Evolutionary conservation across 2,113 vertebrate genomes (phyloP), one percentile per base, ranked within the genome.

Genomic region (Macheiramphus alcinus): DNA sequence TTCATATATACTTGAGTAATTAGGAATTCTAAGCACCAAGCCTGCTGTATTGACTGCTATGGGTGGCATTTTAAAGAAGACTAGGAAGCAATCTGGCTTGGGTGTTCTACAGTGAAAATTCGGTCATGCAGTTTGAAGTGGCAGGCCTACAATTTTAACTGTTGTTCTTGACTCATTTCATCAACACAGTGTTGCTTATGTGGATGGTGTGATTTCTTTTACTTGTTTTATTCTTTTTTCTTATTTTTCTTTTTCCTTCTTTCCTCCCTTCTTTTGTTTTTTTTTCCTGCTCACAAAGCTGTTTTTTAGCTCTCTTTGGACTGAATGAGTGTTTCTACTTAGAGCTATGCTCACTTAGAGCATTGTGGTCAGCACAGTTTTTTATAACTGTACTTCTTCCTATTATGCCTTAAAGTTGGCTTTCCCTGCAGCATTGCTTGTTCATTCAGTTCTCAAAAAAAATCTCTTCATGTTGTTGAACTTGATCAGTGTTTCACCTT

Each of bases 161-260:
- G 72, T 72, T 73, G 40, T 55, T 87, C 70, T 72, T 96, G 89
- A 87, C 42, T 76, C 75, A 42, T 71, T 90, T 63, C 31, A 40
- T 90, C 55, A 62, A 55, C 36, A 31, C 27, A 80, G 34, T 47
- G 9, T 40, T 61, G 56, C 48, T 91, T n/a, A 1, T 91, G 61
- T 86, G 79, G 48, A 88, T 58, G 50, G 25, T 66, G 67, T 80
- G 71, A 59, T 90, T 67, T 32, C 10, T 63, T 67, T 78, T 50
- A 31, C 53, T 61, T 75, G n/a, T 8, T 26, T 25, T 53, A 53
- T 4, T n/a, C 29, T 13, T 23, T 15, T 16, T 3, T 1, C 27
- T 32, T 38, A 53, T 13, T 63, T 1, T 18, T 42, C 9, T 23
- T 12, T 6, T 16, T 13, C 2, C 4, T 4, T 16, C 7, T 32